These are phyloP conservation scores for Acyrthosiphon pisum DNA, from an alignment of 1,140 invertebrate species.

Conservation along the genomic window DNA sequence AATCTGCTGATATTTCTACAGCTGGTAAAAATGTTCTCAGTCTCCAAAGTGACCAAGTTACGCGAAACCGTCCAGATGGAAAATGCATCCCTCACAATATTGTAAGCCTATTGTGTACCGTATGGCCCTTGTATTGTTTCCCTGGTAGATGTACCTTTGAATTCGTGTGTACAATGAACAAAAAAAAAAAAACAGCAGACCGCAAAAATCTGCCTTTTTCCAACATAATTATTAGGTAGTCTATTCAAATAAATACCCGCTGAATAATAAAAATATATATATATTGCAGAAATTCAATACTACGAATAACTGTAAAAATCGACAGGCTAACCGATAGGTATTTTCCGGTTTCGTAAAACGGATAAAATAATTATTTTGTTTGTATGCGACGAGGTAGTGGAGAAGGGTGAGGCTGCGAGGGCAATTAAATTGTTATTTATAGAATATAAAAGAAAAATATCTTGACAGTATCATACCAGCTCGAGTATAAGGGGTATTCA, in stretches of 20 bases:
- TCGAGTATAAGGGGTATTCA: neutral
- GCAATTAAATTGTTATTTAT: neutral
- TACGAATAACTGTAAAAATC: slow-evolving; percentile 44
- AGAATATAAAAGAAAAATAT: neutral
- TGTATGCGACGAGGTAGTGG: neutral
- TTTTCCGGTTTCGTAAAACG: slow-evolving; percentile 48
- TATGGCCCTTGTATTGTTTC: slow-evolving; percentile 43
- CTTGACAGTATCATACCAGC: neutral
- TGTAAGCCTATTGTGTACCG: slow-evolving; percentile 29
- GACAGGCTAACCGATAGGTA: slow-evolving; percentile 37
- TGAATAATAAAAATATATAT: slow-evolving; percentile 30
- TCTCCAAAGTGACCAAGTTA: slow-evolving; percentile 44
- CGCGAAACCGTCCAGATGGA: slow-evolving; percentile 53
- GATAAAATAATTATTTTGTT: neutral
- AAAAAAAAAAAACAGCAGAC: slow-evolving; percentile 35
- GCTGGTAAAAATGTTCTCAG: slow-evolving; percentile 9
- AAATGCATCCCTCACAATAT: slow-evolving; percentile 12
- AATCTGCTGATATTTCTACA: slow-evolving; percentile 24
- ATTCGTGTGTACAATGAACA: neutral
- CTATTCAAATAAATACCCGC: slow-evolving; percentile 35
- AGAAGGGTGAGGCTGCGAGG: neutral
- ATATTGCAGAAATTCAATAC: slow-evolving; percentile 46
- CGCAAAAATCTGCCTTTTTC: slow-evolving; percentile 55
- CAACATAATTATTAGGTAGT: slow-evolving; percentile 37
- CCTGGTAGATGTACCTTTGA: slow-evolving; percentile 18